Base-by-base conservation (phyloP, 2,888 invertebrate genomes). In the Zygogramma bicolorata region DNA sequence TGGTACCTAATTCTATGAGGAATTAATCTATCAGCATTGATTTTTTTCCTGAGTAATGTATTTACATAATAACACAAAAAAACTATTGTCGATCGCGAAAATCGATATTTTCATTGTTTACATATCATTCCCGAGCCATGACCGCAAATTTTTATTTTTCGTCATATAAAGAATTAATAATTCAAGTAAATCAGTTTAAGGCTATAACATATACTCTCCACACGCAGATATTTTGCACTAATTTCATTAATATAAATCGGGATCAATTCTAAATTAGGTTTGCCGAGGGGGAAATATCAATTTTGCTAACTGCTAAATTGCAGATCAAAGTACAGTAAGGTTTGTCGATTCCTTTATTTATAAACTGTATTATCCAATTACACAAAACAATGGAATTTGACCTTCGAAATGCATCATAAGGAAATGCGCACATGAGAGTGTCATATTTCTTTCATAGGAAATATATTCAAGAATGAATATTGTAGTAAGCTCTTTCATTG, bases 301-400 rank as follows among this genome's bases (percentile, higher is more conserved):
- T 49, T 68, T 62, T 53, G 61, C 61, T 31, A 62, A 53, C 46
- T 22, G 15, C 53, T 31, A 38, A 34, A 62, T 68, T 68, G 18
- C 60, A 40, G 38, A 38, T n/a, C 68, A 62, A 68, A 68, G 53
- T 61, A 62, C 68, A 49, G 29, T 53, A 22, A 27, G 53, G 22
- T 53, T 53, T 46, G 46, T 20, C 46, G 18, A 18, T 22, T 46
- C 46, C 18, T 46, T 46, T 46, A 13, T 25, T 53, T 46, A 29
- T 46, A 27, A 62, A 62, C 29, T 27, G 40, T 46, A 42, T 49
- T 63, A 46, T 63, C 18, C 40, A 31, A 29, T 46, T 63, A 63
- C 49, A 63, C 22, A 63, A 20, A 46, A 29, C 63, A 63, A 46
- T 53, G n/a, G 53, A 53, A 25, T 25, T 10, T 46, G 7, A 53